Evolutionary conservation across 1,140 invertebrate species (phyloP).

Genomic region (Drosophila triauraria): DNA sequence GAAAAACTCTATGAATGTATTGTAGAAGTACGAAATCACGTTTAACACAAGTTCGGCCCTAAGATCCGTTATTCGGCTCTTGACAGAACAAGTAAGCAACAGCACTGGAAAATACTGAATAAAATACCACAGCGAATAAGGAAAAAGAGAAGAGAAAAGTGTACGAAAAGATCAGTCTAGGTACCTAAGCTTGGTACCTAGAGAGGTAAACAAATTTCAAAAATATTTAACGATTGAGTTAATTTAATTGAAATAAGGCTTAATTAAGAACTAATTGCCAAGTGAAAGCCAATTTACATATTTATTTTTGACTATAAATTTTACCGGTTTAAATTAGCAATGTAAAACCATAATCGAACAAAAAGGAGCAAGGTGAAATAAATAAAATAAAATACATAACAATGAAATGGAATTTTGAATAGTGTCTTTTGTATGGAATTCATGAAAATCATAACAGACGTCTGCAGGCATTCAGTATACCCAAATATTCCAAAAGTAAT

Average conservation of each 20-base stretch:
- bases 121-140: conserved; percentile 12
- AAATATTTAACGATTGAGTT: not conserved
- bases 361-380: no score
- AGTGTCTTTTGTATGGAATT: no score
- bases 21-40: conserved; percentile 64
- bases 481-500: not conserved
- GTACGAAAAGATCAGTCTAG: conserved; percentile 2
- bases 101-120: conserved; percentile 25
- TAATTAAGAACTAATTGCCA: no score
- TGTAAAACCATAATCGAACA: not conserved
- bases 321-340: not conserved
- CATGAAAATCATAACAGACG: no score
- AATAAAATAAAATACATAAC: no score
- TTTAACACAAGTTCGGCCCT: conserved; percentile 56
- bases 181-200: not conserved
- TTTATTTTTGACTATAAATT: not conserved
- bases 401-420: no score
- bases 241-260: not conserved
- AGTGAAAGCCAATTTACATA: not conserved
- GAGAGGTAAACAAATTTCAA: not conserved
- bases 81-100: conserved; percentile 18
- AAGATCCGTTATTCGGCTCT: conserved; percentile 62
- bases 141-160: not conserved
- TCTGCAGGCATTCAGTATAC: not conserved
- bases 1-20: conserved; percentile 39